Conservation (phyloP, 1,140 invertebrate genomes). For the Drosophila oshimai region DNA sequence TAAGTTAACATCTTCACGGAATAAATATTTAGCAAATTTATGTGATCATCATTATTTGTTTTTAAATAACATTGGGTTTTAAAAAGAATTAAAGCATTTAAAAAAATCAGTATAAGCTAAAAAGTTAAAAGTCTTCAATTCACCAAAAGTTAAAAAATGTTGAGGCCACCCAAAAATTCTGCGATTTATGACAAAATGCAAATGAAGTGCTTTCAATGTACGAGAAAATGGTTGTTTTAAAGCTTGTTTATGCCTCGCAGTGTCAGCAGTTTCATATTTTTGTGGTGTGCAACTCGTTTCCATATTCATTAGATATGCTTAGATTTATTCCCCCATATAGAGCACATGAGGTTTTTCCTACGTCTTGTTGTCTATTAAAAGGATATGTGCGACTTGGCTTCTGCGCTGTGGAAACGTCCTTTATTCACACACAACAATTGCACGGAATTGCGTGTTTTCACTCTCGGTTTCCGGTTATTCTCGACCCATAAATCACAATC, state of each 20-base stretch:
- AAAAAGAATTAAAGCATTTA: too few species aligned
- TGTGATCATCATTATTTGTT: too few species aligned
- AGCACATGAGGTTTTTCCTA: not conserved
- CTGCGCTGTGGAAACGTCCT: not conserved
- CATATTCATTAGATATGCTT: slow-evolving; percentile 3
- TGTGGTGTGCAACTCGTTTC: not conserved
- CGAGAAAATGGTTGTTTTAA: not conserved
- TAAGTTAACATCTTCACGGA: too few species aligned
- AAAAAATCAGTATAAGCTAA: too few species aligned
- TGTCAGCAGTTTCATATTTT: not conserved
- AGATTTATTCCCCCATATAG: not conserved
- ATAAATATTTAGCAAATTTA: too few species aligned
- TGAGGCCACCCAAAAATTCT: not conserved
- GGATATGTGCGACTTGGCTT: not conserved
- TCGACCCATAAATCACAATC: slow-evolving; percentile 69
- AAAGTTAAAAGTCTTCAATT: too few species aligned
- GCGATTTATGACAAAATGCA: slow-evolving; percentile 2
- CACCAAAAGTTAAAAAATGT: not conserved
- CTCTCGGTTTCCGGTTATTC: slow-evolving; percentile 60
- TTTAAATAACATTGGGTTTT: too few species aligned
- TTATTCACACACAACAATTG: slow-evolving; percentile 10
- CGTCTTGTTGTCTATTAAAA: not conserved
- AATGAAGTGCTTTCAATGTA: not conserved
- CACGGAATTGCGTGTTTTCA: slow-evolving; percentile 12
- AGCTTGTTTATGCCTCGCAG: not conserved